A percentile compares a stretch with the other conserved stretches of the same genome.
Conservation (phyloP, 92 coral and sea anemone species). For the Parazoanthus swiftii region DNA sequence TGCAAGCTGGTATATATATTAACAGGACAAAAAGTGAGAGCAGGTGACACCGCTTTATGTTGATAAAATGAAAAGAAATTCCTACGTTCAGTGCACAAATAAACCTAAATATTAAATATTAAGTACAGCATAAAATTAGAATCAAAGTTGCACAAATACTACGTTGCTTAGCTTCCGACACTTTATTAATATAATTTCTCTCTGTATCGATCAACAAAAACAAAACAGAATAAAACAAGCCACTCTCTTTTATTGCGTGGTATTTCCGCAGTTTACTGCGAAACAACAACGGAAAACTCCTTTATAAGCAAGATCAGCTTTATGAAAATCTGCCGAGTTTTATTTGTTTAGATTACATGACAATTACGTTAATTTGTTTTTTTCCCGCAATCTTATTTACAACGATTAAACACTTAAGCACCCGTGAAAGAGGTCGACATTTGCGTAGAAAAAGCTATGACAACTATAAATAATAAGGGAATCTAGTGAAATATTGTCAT, state of each 20-base stretch:
- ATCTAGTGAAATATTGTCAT: neutral
- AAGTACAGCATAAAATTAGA: neutral
- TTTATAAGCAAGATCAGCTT: neutral
- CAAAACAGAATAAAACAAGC: neutral
- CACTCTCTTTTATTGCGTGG: neutral
- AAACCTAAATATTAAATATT: neutral
- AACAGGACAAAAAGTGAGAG: neutral
- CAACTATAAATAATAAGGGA: too few relatives aligned
- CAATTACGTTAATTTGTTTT: neutral
- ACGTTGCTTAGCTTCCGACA: neutral
- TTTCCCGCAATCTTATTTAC: neutral
- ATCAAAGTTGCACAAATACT: neutral
- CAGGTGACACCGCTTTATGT: neutral
- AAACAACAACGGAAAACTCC: neutral
- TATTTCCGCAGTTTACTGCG: slow-evolving; percentile 3
- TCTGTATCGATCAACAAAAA: neutral
- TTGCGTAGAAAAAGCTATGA: neutral
- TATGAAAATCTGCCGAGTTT: neutral
- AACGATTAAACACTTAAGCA: neutral
- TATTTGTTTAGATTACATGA: neutral
- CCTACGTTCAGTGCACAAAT: neutral
- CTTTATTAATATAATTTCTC: neutral
- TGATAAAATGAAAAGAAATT: neutral
- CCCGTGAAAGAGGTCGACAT: neutral
- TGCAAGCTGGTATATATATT: neutral